Percentiles rank a stretch among this genome's conserved stretches.
phyloP scores from a whole-genome alignment of 2,797 vertebrate species.

The Pipistrellus pipistrellus region DNA sequence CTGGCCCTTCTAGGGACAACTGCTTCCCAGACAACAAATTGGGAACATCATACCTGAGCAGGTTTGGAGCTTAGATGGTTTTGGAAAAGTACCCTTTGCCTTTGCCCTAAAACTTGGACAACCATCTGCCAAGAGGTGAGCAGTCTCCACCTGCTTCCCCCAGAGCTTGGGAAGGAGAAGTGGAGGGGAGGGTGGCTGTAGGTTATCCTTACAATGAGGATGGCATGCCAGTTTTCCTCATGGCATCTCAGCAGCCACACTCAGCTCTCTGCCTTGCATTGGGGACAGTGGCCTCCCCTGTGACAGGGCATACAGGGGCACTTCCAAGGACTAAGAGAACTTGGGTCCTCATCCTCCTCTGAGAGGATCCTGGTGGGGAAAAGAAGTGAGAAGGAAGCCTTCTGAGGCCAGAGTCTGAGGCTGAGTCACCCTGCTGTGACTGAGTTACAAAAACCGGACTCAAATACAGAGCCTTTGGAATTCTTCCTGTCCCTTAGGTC shows the following conservation, averaged over 20 bases:
- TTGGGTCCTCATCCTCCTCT: neutral
- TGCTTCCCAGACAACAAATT: neutral
- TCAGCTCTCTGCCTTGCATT: neutral
- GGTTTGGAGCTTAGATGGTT: neutral
- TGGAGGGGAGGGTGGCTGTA: rapidly evolving
- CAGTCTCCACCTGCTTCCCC: neutral
- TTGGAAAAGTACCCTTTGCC: neutral
- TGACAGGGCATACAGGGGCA: neutral
- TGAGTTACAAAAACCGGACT: neutral
- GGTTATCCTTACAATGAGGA: neutral
- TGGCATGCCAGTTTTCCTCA: neutral
- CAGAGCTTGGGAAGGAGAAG: neutral
- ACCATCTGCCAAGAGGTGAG: neutral
- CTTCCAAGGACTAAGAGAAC: neutral
- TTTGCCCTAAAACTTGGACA: neutral
- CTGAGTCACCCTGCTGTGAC: neutral
- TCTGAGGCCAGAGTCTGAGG: neutral
- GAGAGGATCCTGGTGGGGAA: neutral
- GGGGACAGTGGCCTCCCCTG: neutral
- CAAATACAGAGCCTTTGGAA: neutral
- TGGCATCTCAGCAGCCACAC: neutral
- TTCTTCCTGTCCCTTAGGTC: neutral
- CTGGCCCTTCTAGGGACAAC: neutral
- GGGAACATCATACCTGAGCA: neutral
- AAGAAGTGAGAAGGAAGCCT: neutral